These are phyloP conservation scores for Chaetorhynchus papuensis DNA, from an alignment of 2,113 vertebrate species.

Conservation along the genomic window DNA sequence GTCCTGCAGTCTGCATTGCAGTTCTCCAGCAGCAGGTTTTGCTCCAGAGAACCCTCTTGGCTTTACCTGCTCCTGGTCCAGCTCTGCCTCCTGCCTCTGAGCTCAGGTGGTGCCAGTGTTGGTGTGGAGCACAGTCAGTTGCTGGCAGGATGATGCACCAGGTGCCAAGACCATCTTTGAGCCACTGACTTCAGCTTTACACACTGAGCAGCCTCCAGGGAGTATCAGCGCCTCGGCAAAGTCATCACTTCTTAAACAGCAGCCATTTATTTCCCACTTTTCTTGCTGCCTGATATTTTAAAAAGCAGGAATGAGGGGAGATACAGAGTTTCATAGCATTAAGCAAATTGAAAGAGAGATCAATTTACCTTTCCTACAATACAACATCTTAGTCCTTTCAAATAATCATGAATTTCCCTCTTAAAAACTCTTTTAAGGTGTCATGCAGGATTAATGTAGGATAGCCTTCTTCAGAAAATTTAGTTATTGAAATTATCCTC, in stretches of 20 bases:
- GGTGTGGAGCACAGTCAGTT: accelerated
- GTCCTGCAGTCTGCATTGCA: background rate
- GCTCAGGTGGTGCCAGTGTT: accelerated
- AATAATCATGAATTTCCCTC: background rate
- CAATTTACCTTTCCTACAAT: background rate
- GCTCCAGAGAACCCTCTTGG: background rate
- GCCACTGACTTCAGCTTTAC: background rate
- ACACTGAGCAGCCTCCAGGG: background rate
- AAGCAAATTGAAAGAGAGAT: background rate
- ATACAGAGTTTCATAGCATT: background rate
- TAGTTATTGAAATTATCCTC: background rate
- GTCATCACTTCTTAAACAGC: background rate
- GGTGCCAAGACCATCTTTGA: background rate
- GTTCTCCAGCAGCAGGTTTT: background rate
- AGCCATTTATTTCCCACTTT: conserved; percentile 15
- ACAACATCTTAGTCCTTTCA: background rate
- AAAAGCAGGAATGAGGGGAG: background rate
- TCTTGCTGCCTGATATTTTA: background rate
- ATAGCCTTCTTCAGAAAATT: background rate
- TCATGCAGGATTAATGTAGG: background rate
- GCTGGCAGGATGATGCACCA: accelerated
- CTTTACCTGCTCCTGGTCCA: background rate
- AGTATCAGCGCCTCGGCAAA: background rate
- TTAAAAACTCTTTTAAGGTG: background rate
- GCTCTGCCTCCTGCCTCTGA: background rate